phyloP scores from a whole-genome alignment of 2,113 vertebrate species.

The Procapra przewalskii region DNA sequence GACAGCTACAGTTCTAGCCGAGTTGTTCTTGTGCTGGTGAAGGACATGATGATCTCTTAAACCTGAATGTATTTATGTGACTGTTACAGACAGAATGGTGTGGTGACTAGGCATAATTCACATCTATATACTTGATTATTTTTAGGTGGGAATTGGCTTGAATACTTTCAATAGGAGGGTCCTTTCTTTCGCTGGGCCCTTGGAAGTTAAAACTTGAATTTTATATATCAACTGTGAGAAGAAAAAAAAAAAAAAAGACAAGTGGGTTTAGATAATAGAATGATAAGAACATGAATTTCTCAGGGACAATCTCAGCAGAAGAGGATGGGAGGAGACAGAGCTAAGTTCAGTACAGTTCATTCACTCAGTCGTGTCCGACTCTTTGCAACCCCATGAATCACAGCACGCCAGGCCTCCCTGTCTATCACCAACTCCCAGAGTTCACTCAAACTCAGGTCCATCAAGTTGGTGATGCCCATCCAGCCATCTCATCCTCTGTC shows the following conservation, averaged over 20 bases:
- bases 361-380: accelerated
- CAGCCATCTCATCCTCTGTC: no score
- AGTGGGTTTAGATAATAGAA: not conserved
- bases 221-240: not conserved
- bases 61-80: not conserved
- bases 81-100: accelerated
- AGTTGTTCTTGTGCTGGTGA: not conserved
- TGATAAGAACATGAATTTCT: not conserved
- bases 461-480: accelerated
- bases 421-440: no score
- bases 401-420: no score
- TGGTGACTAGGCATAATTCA: not conserved
- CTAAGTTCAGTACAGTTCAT: not conserved
- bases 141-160: not conserved
- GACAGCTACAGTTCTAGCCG: not conserved
- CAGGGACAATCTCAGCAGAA: not conserved
- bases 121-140: not conserved
- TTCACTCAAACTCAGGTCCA: no score
- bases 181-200: not conserved
- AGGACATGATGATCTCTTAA: not conserved
- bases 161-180: not conserved
- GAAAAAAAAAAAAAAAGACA: not conserved
- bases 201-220: not conserved
- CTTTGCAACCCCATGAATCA: accelerated
- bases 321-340: not conserved